Evolutionary conservation across 2,797 vertebrate genomes (phyloP).

Genomic region (Nasua narica): DNA sequence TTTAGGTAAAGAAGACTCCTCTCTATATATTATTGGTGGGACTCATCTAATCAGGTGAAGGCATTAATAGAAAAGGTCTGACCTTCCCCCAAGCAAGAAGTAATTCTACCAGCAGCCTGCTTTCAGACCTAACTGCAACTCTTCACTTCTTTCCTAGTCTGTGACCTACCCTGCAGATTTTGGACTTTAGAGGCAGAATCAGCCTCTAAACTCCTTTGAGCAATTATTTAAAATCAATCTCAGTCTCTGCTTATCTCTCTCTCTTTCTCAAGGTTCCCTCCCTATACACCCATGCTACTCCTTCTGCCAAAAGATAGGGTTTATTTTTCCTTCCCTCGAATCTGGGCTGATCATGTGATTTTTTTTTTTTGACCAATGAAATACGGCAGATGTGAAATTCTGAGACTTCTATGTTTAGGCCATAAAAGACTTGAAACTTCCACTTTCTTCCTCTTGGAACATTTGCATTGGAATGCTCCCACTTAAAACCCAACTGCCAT

Average conservation of each 20-base stretch:
- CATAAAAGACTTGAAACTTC: not conserved
- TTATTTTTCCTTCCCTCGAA: not conserved
- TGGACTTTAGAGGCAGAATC: not conserved
- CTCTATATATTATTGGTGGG: not conserved
- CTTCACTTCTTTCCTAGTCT: not conserved
- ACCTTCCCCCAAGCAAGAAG: not conserved
- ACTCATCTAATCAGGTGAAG: not conserved
- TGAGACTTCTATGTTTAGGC: not conserved
- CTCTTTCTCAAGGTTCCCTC: not conserved
- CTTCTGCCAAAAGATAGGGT: not conserved
- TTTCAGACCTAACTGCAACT: not conserved
- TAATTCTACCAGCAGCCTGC: not conserved
- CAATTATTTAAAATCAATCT: not conserved
- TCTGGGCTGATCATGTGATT: not conserved
- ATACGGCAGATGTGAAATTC: not conserved
- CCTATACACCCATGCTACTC: not conserved
- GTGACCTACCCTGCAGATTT: not conserved
- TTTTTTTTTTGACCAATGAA: not conserved
- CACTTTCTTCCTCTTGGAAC: not conserved
- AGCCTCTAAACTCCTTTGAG: not conserved
- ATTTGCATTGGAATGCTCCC: not conserved
- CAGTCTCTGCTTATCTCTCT: not conserved
- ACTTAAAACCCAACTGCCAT: not conserved
- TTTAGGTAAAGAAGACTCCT: not conserved
- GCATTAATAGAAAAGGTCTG: not conserved